Evolutionary conservation across 2,113 vertebrate species (phyloP).

Genomic region (Xenopus borealis): DNA sequence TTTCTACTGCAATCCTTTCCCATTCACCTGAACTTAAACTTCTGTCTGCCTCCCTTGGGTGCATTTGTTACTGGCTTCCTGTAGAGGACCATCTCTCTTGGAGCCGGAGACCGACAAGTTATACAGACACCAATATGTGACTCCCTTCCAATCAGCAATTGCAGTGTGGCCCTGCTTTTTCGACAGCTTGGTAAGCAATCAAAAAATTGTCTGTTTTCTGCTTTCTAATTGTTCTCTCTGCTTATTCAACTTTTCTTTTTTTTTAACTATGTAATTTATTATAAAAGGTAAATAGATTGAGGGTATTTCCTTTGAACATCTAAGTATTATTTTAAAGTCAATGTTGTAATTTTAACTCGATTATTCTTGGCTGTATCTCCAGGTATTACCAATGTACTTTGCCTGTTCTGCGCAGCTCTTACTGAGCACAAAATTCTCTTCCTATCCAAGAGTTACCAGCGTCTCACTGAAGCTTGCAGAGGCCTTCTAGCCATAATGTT

Average conservation of each 20-base stretch:
- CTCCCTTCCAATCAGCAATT: conserved; percentile 88
- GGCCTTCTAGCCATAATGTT: conserved; percentile 91
- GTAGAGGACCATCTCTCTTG: conserved; percentile 92
- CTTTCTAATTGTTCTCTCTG: too few relatives aligned
- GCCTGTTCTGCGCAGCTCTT: conserved; percentile 87
- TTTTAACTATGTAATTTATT: too few relatives aligned
- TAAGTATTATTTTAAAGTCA: too few relatives aligned
- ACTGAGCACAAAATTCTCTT: conserved; percentile 98
- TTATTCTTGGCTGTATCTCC: neutral
- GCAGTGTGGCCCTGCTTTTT: conserved; percentile 93
- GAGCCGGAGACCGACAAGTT: conserved; percentile 92
- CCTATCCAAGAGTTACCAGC: conserved; percentile 92
- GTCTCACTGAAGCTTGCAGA: conserved; percentile 87
- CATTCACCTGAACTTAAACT: too few relatives aligned
- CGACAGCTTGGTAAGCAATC: conserved; percentile 86
- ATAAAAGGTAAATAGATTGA: too few relatives aligned
- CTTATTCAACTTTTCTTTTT: too few relatives aligned
- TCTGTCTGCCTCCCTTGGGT: conserved; percentile 21
- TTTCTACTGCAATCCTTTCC: too few relatives aligned
- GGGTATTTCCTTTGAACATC: too few relatives aligned
- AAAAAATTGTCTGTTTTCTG: too few relatives aligned
- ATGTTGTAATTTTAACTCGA: too few relatives aligned
- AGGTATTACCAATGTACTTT: conserved; percentile 92
- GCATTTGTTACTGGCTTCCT: conserved; percentile 3
- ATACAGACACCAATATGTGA: conserved; percentile 93